A percentile compares a stretch with the other conserved stretches of the same genome.
phyloP scores from a whole-genome alignment of 2,113 vertebrate species.

The Uropsilus gracilis region DNA sequence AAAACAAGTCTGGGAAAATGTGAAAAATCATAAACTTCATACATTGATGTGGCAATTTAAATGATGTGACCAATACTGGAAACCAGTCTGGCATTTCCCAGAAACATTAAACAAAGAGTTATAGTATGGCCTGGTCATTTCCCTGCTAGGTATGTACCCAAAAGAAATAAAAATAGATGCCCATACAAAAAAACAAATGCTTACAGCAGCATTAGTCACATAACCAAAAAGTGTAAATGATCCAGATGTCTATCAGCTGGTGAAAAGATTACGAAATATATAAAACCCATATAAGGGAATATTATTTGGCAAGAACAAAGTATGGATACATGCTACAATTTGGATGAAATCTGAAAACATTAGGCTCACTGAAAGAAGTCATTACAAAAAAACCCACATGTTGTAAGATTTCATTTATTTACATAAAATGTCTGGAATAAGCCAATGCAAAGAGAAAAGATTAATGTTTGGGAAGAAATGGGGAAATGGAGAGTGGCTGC shows the following conservation, averaged over 20 bases:
- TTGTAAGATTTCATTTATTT: background rate
- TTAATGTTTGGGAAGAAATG: background rate
- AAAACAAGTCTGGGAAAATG: background rate
- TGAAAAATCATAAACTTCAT: background rate
- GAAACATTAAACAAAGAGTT: background rate
- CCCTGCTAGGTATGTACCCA: background rate
- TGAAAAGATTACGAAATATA: background rate
- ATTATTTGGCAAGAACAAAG: background rate
- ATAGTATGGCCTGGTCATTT: background rate
- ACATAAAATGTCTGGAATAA: background rate
- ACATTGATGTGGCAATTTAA: background rate
- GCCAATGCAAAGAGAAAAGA: background rate
- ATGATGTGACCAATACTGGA: background rate
- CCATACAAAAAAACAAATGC: background rate
- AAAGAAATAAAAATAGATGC: background rate
- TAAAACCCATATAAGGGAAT: background rate
- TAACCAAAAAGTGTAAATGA: background rate
- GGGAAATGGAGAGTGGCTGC: background rate
- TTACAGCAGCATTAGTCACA: background rate
- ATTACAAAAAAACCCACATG: background rate
- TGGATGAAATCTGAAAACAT: background rate
- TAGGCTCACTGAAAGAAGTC: background rate
- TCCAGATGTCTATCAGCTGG: background rate
- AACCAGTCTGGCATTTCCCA: background rate
- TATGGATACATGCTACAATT: background rate